These are phyloP conservation scores for Poeciliopsis infans DNA, from an alignment of 2,797 vertebrate genomes.

Conservation along the genomic window DNA sequence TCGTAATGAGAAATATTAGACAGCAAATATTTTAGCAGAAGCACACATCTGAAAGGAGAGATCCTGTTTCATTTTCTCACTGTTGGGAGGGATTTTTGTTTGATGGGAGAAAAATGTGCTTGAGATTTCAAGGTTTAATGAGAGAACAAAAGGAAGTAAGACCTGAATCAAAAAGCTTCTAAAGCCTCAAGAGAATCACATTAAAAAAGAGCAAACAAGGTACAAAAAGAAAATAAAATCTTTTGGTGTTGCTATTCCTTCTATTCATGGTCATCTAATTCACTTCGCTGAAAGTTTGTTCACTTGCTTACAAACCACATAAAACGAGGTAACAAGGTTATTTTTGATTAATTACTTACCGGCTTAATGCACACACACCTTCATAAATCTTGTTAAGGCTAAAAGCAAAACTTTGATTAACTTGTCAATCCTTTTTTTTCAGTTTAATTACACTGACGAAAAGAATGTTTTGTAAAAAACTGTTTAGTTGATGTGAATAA, in stretches of 20 bases:
- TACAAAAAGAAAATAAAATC: neutral
- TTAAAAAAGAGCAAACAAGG: neutral
- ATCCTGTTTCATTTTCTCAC: neutral
- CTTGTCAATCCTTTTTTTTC: neutral
- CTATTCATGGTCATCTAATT: neutral
- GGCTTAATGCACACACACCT: neutral
- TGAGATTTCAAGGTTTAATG: neutral
- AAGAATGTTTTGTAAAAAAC: neutral
- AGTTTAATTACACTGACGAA: neutral
- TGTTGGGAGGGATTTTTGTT: neutral
- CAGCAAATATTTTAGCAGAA: conserved; percentile 16
- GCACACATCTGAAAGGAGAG: neutral
- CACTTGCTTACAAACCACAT: neutral
- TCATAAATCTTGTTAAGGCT: neutral
- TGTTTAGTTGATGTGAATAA: neutral
- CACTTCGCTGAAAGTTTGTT: neutral
- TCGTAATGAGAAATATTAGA: conserved; percentile 10
- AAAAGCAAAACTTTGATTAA: neutral
- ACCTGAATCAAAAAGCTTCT: neutral
- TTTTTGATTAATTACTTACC: neutral
- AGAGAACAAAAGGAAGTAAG: neutral
- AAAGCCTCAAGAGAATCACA: neutral
- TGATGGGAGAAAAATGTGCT: neutral
- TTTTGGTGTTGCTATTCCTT: neutral
- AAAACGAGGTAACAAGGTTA: neutral